These are phyloP conservation scores for Siniperca obscura DNA, from an alignment of 2,797 vertebrate genomes.

Conservation along the genomic window DNA sequence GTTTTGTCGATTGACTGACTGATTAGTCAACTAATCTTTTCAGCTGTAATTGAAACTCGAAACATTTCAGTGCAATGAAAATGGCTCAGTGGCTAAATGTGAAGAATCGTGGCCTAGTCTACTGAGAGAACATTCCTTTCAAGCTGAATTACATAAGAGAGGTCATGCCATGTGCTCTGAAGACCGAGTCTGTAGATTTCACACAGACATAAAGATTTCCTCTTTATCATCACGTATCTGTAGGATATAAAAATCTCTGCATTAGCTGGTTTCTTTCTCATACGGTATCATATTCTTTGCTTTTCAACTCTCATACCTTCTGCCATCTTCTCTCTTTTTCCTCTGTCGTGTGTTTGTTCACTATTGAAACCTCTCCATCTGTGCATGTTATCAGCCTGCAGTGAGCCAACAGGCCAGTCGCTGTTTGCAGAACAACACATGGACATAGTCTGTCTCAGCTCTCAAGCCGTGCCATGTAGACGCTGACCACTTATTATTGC, in stretches of 20 bases:
- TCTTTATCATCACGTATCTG: conserved; percentile 15
- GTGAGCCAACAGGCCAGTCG: conserved; percentile 21
- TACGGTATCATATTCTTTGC: neutral
- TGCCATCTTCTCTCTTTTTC: conserved; percentile 13
- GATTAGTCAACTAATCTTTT: neutral
- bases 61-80: conserved; percentile 11
- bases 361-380: conserved; percentile 48
- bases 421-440: conserved; percentile 45
- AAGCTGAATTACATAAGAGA: conserved; percentile 37
- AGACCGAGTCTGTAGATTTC: conserved; percentile 23
- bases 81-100: neutral
- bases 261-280: conserved; percentile 1
- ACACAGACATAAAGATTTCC: conserved; percentile 18
- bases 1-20: neutral
- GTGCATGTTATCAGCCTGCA: conserved; percentile 50
- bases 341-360: conserved; percentile 18
- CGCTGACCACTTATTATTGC: conserved; percentile 9
- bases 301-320: neutral
- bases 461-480: neutral
- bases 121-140: conserved; percentile 41
- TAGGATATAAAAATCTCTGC: neutral
- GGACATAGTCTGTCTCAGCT: conserved; percentile 27
- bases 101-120: conserved; percentile 4
- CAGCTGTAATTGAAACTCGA: neutral
- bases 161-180: conserved; percentile 25